Conservation (phyloP, 2,888 invertebrate species). For the Marasmarcha lunaedactyla region DNA sequence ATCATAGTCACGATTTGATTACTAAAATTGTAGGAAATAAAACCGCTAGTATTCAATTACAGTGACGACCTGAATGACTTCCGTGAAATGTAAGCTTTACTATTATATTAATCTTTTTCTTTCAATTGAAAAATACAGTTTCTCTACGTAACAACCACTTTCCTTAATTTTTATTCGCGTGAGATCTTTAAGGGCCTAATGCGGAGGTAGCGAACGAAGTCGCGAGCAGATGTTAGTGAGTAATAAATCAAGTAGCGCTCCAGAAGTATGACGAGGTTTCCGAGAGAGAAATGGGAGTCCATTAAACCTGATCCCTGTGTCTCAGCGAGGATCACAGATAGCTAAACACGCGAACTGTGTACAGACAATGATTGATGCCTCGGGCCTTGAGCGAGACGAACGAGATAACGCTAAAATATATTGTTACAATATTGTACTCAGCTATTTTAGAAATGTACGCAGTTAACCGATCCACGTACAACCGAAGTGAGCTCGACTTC, state of each 20-base stretch:
- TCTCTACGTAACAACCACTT: too few relatives aligned
- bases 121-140: too few relatives aligned
- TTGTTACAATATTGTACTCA: conserved; percentile 7
- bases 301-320: conserved; percentile 38
- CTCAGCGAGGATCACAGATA: conserved; percentile 28
- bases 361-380: conserved; percentile 55
- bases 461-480: neutral
- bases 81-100: conserved; percentile 30
- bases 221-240: too few relatives aligned
- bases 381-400: conserved; percentile 21
- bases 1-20: conserved; percentile 37
- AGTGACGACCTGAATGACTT: conserved; percentile 27
- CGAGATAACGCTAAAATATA: conserved; percentile 27
- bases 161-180: too few relatives aligned
- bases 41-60: conserved; percentile 33
- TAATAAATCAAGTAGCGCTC: too few relatives aligned
- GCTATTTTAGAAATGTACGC: conserved; percentile 1
- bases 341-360: conserved; percentile 31
- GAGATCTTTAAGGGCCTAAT: too few relatives aligned
- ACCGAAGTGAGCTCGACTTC: neutral
- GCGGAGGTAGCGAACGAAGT: too few relatives aligned
- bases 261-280: too few relatives aligned
- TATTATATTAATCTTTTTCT: too few relatives aligned
- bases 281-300: conserved; percentile 25
- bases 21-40: conserved; percentile 31